Evolutionary conservation across 2,888 invertebrate species (phyloP).

Genomic region (Pterostichus niger): DNA sequence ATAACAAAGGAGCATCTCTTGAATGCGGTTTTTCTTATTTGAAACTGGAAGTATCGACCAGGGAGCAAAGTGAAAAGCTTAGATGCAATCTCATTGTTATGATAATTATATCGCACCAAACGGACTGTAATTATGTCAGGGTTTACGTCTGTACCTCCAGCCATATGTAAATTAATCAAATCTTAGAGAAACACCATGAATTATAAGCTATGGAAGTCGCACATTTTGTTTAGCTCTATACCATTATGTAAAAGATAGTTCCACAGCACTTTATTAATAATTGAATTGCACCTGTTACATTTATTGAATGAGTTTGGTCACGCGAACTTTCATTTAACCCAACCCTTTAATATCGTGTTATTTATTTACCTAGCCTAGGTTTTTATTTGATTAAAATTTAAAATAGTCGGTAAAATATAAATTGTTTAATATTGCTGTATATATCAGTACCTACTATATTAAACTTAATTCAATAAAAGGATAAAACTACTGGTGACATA

Average conservation of each 20-base stretch:
- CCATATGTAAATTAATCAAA: constrained; percentile 66
- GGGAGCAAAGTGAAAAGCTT: constrained; percentile 24
- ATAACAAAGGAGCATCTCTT: neutral
- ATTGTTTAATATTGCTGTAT: neutral
- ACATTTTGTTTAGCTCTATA: neutral
- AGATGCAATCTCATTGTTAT: constrained; percentile 38
- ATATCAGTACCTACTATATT: too few species aligned
- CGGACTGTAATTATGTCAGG: constrained; percentile 27
- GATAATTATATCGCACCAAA: constrained; percentile 35
- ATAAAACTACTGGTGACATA: too few species aligned
- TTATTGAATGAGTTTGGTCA: constrained; percentile 15
- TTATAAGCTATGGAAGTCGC: neutral
- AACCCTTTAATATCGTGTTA: constrained; percentile 3
- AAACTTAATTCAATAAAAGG: too few species aligned
- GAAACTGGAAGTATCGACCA: constrained; percentile 40
- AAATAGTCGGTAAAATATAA: neutral
- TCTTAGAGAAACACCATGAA: constrained; percentile 16
- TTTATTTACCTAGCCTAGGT: constrained; percentile 5
- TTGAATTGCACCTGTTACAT: constrained; percentile 45
- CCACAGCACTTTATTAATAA: neutral
- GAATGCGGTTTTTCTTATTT: constrained; percentile 3
- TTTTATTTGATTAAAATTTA: neutral
- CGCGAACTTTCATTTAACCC: constrained; percentile 34
- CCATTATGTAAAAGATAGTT: neutral
- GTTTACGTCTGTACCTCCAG: neutral